phyloP scores from a whole-genome alignment of 2,113 vertebrate genomes.

The Anolis carolinensis region DNA sequence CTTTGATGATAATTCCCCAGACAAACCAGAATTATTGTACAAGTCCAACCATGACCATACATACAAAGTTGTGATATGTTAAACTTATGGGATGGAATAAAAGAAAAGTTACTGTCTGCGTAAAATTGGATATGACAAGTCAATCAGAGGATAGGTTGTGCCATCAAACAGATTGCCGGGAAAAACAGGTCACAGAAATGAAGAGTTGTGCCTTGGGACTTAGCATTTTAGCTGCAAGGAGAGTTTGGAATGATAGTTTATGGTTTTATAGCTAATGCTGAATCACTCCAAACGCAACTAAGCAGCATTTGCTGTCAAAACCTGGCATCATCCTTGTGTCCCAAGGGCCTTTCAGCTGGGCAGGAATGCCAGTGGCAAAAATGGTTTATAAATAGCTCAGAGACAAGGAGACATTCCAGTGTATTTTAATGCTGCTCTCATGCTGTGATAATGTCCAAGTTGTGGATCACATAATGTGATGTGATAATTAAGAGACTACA shows the following conservation, averaged over 20 bases:
- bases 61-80: background rate
- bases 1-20: background rate
- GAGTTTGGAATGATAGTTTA: background rate
- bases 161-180: background rate
- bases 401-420: background rate
- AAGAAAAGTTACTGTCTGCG: no score
- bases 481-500: background rate
- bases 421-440: background rate
- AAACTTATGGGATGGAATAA: no score
- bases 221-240: background rate
- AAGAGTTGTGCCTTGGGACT: background rate
- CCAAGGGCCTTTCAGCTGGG: background rate
- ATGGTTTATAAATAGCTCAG: background rate
- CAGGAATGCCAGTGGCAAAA: background rate
- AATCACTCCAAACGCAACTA: background rate
- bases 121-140: background rate
- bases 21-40: background rate
- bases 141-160: background rate
- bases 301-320: slow-evolving; percentile 13
- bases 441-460: background rate
- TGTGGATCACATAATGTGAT: background rate
- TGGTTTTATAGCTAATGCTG: background rate
- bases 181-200: background rate
- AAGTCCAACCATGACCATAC: background rate
- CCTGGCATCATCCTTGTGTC: background rate